Evolutionary conservation across 2,797 vertebrate genomes (phyloP), one percentile per base, ranked within the genome.

Genomic region (Adelosebastes latens): DNA sequence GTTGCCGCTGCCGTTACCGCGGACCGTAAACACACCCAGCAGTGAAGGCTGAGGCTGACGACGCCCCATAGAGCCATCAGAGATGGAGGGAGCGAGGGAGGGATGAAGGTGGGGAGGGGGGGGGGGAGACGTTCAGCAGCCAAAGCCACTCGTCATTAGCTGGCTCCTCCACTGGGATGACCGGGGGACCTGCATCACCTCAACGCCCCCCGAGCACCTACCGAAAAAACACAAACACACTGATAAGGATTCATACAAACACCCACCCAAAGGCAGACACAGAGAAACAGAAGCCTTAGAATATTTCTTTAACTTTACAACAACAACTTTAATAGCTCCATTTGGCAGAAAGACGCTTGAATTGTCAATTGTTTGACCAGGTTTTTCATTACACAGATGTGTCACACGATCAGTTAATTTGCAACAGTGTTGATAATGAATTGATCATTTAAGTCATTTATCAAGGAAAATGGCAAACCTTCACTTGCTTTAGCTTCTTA

Each of bases 31-130:
- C 93, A 94, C 88, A 95, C 93, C 95, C 96, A 96, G 95, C 94
- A 98, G 95, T 97, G 97, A 93, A 99, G 96, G 97, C 97, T 97
- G 97, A 99, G 96, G 92, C 97, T 97, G 95, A 98, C 94, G 93
- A 97, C 96, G 94, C 97, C 96, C 97, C 98, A 99, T 98, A 97
- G 97, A 99, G 98, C 98, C 98, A 99, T 99, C 97, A 97, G 97
- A 97, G 97, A 97, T 77, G 85, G 90, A 89, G 69, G 86, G 81
- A 62, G 89, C 72, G 62, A 32, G 66, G 64, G 62, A 72, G 79
- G 84, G 88, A 46, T 58, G 83, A 65, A 67, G 82, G 75, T 39
- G 53, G 18, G 4, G 70, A 5, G 1, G 63, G 10, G 31, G 8
- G 58, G 9, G 36, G 46, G 61, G 56, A 14, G 69, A 27, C 70